Conservation (phyloP, 2,888 invertebrate species). For the Idaea dimidiata region DNA sequence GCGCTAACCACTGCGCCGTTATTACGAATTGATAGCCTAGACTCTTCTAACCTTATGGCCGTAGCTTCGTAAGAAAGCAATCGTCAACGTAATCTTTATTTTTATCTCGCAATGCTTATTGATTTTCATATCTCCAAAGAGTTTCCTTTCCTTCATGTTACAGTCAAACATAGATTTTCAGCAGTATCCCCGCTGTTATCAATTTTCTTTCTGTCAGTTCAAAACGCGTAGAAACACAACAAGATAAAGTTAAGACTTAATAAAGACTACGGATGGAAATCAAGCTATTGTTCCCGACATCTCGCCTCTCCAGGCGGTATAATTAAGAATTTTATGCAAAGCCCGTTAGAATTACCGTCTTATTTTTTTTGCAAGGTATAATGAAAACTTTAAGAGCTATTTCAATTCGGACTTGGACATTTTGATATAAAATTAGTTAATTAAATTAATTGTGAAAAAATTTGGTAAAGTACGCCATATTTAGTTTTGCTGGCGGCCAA, state of each 20-base stretch:
- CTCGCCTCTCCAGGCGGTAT: constrained; percentile 6
- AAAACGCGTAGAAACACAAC: constrained; percentile 10
- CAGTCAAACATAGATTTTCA: background rate
- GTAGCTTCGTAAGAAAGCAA: too few relatives aligned
- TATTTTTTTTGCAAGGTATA: background rate
- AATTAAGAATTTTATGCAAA: constrained; percentile 15
- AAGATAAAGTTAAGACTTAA: constrained; percentile 16
- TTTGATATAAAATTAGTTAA: background rate
- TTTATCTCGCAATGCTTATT: too few relatives aligned
- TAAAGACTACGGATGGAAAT: constrained; percentile 11
- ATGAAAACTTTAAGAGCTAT: constrained; percentile 4
- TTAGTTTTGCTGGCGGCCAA: too few relatives aligned
- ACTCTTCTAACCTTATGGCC: too few relatives aligned
- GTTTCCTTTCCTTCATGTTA: too few relatives aligned
- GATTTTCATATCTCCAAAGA: too few relatives aligned
- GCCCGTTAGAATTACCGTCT: background rate
- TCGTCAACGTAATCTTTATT: too few relatives aligned
- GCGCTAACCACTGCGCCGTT: too few relatives aligned
- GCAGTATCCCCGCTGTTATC: background rate
- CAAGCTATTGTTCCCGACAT: constrained; percentile 11
- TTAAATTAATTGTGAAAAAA: background rate
- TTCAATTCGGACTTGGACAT: constrained; percentile 4
- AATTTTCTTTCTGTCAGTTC: background rate
- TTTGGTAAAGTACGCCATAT: background rate
- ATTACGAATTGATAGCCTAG: too few relatives aligned